phyloP scores from a whole-genome alignment of 2,113 vertebrate species.

The Hymenochirus boettgeri region DNA sequence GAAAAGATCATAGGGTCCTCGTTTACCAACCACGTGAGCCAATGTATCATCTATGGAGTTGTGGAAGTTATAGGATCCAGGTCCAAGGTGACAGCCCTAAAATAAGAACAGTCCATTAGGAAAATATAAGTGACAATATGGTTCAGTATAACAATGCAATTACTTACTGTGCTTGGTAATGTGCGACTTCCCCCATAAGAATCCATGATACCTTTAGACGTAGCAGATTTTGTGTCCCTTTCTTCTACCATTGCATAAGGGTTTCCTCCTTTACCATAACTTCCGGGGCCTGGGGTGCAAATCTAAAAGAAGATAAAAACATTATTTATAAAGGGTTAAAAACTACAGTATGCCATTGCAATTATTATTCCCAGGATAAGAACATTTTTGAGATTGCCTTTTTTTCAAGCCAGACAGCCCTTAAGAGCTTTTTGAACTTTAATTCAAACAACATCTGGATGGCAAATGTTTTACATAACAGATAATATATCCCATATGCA shows the following conservation, averaged over 20 bases:
- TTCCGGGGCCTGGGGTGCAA: conserved; percentile 62
- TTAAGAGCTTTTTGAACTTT: too few species aligned
- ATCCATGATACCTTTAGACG: conserved; percentile 50
- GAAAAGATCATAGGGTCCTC: conserved; percentile 51
- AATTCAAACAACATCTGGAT: too few species aligned
- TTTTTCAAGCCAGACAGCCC: too few species aligned
- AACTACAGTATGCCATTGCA: too few species aligned
- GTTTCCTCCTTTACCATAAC: conserved; percentile 57
- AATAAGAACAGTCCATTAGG: conserved; percentile 8
- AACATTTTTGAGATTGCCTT: too few species aligned
- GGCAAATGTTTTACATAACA: too few species aligned
- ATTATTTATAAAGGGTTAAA: not conserved
- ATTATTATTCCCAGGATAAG: too few species aligned
- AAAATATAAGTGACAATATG: not conserved
- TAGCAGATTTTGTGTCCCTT: conserved; percentile 41
- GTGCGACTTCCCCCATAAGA: conserved; percentile 7
- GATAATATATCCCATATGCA: too few species aligned
- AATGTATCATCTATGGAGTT: conserved; percentile 46
- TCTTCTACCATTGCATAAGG: conserved; percentile 54
- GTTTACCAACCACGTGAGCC: conserved; percentile 26
- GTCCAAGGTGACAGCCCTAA: conserved; percentile 60
- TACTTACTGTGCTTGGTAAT: not conserved
- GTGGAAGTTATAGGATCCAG: conserved; percentile 57
- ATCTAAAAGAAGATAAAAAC: conserved; percentile 40
- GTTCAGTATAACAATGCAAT: not conserved